These are phyloP conservation scores for Aphelinus atriplicis DNA, from an alignment of 1,140 invertebrate species.

Conservation along the genomic window DNA sequence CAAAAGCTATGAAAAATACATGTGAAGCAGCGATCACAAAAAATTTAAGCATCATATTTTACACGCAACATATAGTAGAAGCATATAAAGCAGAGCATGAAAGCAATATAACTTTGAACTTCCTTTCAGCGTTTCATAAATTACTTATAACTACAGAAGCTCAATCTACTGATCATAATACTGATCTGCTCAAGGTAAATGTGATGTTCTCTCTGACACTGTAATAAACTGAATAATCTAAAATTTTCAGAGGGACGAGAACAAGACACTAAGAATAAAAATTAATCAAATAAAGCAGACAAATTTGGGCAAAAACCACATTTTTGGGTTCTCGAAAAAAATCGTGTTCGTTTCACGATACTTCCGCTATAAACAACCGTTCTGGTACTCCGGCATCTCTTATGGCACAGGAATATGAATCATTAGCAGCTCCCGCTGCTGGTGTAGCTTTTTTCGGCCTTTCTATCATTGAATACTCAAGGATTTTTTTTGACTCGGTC, in stretches of 20 bases:
- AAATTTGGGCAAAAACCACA: no score
- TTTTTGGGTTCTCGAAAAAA: constrained; percentile 27
- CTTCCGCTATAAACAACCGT: neutral
- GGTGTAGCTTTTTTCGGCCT: constrained; percentile 16
- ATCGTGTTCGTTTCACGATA: neutral
- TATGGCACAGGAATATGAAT: neutral
- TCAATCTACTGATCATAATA: no score
- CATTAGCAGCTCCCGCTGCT: constrained; percentile 16
- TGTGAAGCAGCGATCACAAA: constrained; percentile 27
- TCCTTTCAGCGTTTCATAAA: no score
- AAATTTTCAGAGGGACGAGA: no score
- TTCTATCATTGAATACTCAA: neutral
- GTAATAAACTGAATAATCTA: no score
- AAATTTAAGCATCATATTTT: constrained; percentile 22
- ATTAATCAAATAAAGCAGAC: no score
- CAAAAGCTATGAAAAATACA: constrained; percentile 36
- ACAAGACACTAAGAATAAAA: no score
- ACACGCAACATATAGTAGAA: constrained; percentile 23
- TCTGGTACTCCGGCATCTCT: neutral
- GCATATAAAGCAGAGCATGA: constrained; percentile 53
- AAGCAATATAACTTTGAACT: no score
- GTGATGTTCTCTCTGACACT: no score
- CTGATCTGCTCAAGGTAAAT: no score
- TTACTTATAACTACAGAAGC: no score
- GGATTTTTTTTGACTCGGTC: constrained; percentile 2